Conservation (phyloP, 2,113 vertebrate genomes). For the Passer domesticus region DNA sequence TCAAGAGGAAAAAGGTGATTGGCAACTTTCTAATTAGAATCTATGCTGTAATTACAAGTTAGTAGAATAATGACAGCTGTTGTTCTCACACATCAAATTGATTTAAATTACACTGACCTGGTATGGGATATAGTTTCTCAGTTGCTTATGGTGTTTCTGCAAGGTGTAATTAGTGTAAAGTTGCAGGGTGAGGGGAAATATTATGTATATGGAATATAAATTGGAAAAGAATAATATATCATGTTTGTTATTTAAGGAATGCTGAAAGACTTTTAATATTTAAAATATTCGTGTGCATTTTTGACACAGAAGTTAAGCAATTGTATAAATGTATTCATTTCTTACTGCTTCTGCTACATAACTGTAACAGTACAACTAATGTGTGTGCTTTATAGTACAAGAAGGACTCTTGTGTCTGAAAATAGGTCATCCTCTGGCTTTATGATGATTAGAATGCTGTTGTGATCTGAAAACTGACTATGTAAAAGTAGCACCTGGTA, state of each 20-base stretch:
- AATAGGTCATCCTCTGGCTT: background rate
- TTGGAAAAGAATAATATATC: background rate
- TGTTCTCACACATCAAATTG: background rate
- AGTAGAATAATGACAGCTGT: background rate
- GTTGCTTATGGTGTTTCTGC: background rate
- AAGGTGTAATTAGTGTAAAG: background rate
- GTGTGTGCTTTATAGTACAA: background rate
- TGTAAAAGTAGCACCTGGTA: constrained; percentile 48
- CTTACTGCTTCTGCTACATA: background rate
- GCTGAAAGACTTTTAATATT: background rate
- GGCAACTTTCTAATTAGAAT: background rate
- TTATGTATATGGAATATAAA: background rate
- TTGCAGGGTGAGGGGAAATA: background rate
- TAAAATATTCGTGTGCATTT: background rate
- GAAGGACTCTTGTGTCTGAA: background rate
- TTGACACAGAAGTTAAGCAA: background rate
- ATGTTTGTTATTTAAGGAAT: background rate
- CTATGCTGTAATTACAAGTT: background rate
- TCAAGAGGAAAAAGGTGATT: background rate
- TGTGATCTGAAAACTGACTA: constrained; percentile 64
- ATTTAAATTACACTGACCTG: background rate
- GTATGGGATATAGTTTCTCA: background rate
- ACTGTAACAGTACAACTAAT: constrained; percentile 11
- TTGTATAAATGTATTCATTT: background rate
- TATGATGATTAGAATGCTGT: constrained; percentile 45